Evolutionary conservation across 2,113 vertebrate genomes (phyloP), one percentile per base, ranked within the genome.

Genomic region (Phoxinus phoxinus): DNA sequence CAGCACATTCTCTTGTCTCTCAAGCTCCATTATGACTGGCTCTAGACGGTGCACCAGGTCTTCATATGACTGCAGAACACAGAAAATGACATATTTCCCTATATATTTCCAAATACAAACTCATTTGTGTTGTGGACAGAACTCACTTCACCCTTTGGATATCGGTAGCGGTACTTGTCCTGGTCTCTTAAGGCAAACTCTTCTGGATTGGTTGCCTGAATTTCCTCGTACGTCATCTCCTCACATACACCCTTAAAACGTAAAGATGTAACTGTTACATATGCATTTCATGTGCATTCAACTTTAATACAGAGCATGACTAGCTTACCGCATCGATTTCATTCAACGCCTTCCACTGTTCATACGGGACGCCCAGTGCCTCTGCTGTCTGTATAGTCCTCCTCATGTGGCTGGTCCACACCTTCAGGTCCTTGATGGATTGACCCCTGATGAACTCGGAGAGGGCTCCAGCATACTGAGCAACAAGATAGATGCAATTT

Each of bases 21-120:
- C 98, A 69, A 99, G 94, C 89, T 99, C 97, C 97, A 99, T 99
- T 92, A 99, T 99, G 86, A 98, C 98, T 0, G 98, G 97, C 91
- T 99, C 98, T 0, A 99, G 94, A 4, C 98, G 95, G 87, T 99
- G 98, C 75, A 99, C 96, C 35, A 99, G 92, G 92, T 99, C 98
- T 89, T 99, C 97, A 0, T 99, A 99, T 12, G 97, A 99, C 98
- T 99, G 87, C 41, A 77, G 27, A 51, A 53, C 6, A 80, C 27
- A 85, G 58, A 51, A 44, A 77, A 5, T 41, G 21, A 9, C 15
- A 85, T 13, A 27, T 63, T 63, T 13, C 10, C 12, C 23, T 13
- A 5, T 63, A 63, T 21, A 56, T 56, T 21, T 21, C 51, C 6
- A 25, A 5, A 7, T 4, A 46, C 23, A 73, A 73, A 25, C 23